These are phyloP conservation scores for Nematostella vectensis DNA, from an alignment of 92 coral and sea anemone species.

Conservation along the genomic window DNA sequence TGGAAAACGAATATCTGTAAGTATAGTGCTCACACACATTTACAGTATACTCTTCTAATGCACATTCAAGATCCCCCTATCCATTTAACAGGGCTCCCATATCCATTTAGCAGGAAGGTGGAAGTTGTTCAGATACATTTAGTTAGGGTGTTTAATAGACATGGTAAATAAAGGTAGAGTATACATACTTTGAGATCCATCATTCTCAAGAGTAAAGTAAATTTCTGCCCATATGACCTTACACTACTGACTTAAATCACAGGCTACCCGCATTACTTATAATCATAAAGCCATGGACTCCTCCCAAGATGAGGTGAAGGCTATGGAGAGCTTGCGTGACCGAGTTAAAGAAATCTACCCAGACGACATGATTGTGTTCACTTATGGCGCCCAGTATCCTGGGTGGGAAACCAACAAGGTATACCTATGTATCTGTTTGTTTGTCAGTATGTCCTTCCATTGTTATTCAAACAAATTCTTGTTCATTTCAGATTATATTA, in stretches of 20 bases:
- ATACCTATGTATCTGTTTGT: no score
- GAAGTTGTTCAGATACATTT: no score
- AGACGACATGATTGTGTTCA: slow-evolving; percentile 44
- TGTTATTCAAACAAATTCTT: neutral
- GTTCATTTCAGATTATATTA: slow-evolving; percentile 51
- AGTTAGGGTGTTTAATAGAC: no score
- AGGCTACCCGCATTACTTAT: slow-evolving; percentile 77
- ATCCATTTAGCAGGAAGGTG: no score
- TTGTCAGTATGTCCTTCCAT: neutral
- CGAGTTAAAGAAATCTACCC: slow-evolving; percentile 28
- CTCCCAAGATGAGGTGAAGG: slow-evolving; percentile 59
- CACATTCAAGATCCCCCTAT: neutral
- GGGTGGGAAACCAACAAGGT: slow-evolving; percentile 87
- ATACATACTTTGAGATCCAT: no score
- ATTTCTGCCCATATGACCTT: no score
- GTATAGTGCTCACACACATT: no score
- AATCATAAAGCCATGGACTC: slow-evolving; percentile 63
- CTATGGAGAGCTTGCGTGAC: slow-evolving; percentile 74
- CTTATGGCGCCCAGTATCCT: slow-evolving; percentile 43
- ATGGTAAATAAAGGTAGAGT: no score
- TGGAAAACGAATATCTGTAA: slow-evolving; percentile 22
- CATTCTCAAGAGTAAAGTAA: no score
- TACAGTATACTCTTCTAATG: neutral
- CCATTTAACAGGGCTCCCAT: neutral
- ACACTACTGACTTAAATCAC: no score